phyloP scores from a whole-genome alignment of 2,113 vertebrate genomes.

The Microcebus ravelobensis region DNA sequence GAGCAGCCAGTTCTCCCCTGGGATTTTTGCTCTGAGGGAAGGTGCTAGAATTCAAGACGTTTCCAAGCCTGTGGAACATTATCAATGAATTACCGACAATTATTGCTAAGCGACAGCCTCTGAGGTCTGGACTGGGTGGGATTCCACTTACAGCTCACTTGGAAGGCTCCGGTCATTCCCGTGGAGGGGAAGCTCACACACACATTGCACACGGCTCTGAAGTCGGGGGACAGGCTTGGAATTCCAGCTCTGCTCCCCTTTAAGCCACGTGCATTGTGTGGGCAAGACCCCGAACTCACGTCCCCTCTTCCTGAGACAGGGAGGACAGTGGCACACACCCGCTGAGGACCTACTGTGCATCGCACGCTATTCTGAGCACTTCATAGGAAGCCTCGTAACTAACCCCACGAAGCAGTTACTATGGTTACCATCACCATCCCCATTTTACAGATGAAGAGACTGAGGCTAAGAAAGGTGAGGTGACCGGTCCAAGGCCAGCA shows the following conservation, averaged over 20 bases:
- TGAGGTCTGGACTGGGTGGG: not conserved
- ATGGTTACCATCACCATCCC: not conserved
- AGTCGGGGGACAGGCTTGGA: no score
- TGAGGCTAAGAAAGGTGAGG: not conserved
- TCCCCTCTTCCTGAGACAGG: not conserved
- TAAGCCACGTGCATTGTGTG: not conserved
- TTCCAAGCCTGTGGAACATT: not conserved
- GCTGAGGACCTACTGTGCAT: not conserved
- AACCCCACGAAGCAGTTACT: not conserved
- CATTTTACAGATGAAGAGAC: not conserved
- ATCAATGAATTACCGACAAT: not conserved
- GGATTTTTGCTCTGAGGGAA: not conserved
- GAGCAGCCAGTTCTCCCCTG: fast-evolving
- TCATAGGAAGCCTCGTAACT: not conserved
- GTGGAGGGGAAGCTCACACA: not conserved
- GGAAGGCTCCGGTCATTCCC: not conserved
- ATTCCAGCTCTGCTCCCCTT: not conserved
- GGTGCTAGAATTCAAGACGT: not conserved
- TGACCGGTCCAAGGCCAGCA: not conserved
- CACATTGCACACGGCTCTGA: not conserved
- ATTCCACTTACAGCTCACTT: not conserved
- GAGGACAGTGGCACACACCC: fast-evolving
- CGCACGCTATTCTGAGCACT: not conserved
- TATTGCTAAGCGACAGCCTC: not conserved
- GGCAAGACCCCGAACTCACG: no score